Evolutionary conservation across 2,113 vertebrate species (phyloP), one percentile per base, ranked within the genome.

Genomic region (Peromyscus polionotus): DNA sequence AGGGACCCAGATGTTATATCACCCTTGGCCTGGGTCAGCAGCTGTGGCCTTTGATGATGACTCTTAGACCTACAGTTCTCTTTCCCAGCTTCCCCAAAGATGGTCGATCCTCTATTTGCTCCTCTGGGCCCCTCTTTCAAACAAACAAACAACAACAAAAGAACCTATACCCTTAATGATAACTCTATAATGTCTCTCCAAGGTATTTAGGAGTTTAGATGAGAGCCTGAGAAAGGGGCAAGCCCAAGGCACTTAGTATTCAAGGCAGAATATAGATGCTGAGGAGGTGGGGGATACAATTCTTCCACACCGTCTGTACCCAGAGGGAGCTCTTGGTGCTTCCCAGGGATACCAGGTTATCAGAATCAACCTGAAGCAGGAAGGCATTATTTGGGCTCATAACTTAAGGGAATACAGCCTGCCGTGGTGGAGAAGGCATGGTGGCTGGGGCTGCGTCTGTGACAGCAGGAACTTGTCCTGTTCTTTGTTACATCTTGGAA

Each of bases 51-150:
- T n/a, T 7, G 81, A 39, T 33, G 87, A 5, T 2, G 63, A 17
- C 12, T 22, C 42, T 11, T 54, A 16, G 6, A 3, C 19, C 2
- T 42, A 9, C 9, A 0, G 12, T 45, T 36, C 12, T 19, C 26
- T 76, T 5, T 13, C 5, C 57, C 26, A 1, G 33, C 20, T 59
- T 93, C 83, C 12, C n/a, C 7, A 0, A 0, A 5, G 2, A 17
- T 77, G 77, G 33, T 16, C 36, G 13, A 0, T 26, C 39, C 14
- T 79, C 51, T 45, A 10, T 70, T 65, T 61, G 33, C 45, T 48
- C 1, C 75, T 81, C 81, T 80, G 8, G 36, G 33, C 28, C 68
- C 13, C 65, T 86, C 65, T 70, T 1, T 48, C n/a, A 85, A 77
- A 65, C 19, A 48, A 72, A 39, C 20, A n/a, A 65, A 65, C 77